These are phyloP conservation scores for Cephalopterus ornatus DNA, from an alignment of 2,113 vertebrate species.

Conservation along the genomic window DNA sequence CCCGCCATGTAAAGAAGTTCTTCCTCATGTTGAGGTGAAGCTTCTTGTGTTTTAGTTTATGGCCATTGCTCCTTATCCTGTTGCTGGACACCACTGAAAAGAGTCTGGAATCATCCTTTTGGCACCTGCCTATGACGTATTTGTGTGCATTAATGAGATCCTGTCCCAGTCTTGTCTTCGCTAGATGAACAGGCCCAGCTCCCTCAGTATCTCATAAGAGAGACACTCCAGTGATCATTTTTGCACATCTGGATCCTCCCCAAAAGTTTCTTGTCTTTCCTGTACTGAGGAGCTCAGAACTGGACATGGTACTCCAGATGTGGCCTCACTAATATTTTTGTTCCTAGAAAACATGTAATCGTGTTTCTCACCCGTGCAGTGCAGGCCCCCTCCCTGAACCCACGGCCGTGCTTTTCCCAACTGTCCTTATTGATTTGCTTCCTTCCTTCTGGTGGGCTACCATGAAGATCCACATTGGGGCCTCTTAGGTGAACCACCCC, in stretches of 20 bases:
- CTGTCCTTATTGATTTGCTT: accelerated
- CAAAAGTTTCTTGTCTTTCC: not conserved
- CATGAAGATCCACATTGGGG: not conserved
- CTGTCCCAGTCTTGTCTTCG: not conserved
- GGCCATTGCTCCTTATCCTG: not conserved
- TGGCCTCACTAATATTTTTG: not conserved
- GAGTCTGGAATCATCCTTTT: not conserved
- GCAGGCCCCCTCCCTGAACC: not conserved
- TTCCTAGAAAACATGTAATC: not conserved
- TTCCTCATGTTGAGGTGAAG: not conserved
- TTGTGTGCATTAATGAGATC: not conserved
- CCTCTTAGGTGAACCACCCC: not conserved
- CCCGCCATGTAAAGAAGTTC: not conserved
- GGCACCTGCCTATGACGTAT: not conserved
- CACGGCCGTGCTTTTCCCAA: not conserved
- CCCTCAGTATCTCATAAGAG: not conserved
- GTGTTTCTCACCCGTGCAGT: not conserved
- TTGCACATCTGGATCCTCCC: not conserved
- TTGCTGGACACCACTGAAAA: accelerated
- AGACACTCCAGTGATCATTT: not conserved
- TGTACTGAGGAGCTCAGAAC: not conserved
- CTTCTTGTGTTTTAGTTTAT: not conserved
- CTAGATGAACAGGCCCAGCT: not conserved
- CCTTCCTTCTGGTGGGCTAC: not conserved
- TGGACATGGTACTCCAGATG: not conserved